These are phyloP conservation scores for Strix uralensis DNA, from an alignment of 2,113 vertebrate genomes.

Conservation along the genomic window DNA sequence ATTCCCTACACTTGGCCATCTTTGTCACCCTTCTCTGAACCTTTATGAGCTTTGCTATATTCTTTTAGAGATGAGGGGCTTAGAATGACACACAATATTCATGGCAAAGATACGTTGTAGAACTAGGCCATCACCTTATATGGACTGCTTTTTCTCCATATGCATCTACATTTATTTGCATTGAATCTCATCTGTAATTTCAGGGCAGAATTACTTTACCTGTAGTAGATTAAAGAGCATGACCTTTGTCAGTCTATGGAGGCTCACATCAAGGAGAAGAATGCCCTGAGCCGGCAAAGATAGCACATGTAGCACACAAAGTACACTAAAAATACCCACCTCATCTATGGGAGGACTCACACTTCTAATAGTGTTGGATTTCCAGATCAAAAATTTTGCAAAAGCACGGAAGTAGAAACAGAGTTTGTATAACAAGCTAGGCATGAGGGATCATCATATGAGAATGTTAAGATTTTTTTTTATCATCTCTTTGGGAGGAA, in stretches of 20 bases:
- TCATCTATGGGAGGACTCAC: not conserved
- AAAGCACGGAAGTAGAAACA: not conserved
- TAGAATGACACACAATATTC: not conserved
- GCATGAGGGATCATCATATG: not conserved
- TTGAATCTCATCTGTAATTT: not conserved
- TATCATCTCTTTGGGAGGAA: not conserved
- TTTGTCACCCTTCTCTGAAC: not conserved
- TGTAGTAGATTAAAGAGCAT: not conserved
- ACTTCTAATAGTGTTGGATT: not conserved
- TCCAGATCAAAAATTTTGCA: not conserved
- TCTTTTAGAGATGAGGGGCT: not conserved
- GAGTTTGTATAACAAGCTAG: not conserved
- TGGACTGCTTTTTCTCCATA: not conserved
- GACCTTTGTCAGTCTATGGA: not conserved
- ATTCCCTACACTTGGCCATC: not conserved
- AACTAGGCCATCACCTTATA: not conserved
- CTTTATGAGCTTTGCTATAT: not conserved
- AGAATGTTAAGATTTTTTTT: not conserved
- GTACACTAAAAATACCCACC: fast-evolving
- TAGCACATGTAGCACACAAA: not conserved
- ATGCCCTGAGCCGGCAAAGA: not conserved
- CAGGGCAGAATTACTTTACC: not conserved
- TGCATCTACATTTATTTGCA: not conserved
- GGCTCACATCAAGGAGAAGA: not conserved
- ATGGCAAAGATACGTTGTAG: not conserved